Evolutionary conservation across 2,113 vertebrate species (phyloP), one percentile per base, ranked within the genome.

Genomic region (Cichladusa arquata): DNA sequence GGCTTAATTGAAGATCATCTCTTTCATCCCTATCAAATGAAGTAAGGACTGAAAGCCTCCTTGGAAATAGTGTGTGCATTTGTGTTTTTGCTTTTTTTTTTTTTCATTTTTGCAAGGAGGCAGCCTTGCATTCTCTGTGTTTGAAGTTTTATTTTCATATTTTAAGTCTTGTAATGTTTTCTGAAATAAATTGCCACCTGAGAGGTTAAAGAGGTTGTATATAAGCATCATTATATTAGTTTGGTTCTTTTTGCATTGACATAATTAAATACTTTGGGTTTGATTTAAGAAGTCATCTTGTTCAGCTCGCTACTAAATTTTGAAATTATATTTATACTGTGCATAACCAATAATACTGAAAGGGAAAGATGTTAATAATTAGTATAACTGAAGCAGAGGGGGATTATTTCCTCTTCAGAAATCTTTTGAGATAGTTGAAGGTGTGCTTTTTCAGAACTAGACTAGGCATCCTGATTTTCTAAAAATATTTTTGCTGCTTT

Each of bases 1-100:
- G 61, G 8, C 6, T 4, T 44, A 60, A 40, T 0, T 45, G 24
- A 65, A 69, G 57, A 31, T 22, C 1, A n/a, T 34, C 4, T 34
- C 8, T 54, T 60, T 29, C 14, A 14, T 57, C 29, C 25, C 22
- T 60, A 17, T n/a, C 8, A 22, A 77, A 31, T 53, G 25, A 71
- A 62, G 56, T 36, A 50, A 92, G 19, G 16, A 31, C 10, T 64
- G 23, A 79, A 74, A 47, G 2, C 8, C 25, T 38, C 15, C 24
- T 78, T 66, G 54, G 19, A 42, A 81, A 45, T 18, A 6, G 9
- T 71, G 26, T 22, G 18, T 50, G 18, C 4, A 11, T 54, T 81
- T 72, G 34, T 56, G 2, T 1, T 45, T 45, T 45, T 45, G 7
- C 38, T 40, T 40, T 40, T 31, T 28, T 80, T 80, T 53, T 25